Evolutionary conservation across 2,888 invertebrate genomes (phyloP).

Genomic region (Polyommatus icarus): DNA sequence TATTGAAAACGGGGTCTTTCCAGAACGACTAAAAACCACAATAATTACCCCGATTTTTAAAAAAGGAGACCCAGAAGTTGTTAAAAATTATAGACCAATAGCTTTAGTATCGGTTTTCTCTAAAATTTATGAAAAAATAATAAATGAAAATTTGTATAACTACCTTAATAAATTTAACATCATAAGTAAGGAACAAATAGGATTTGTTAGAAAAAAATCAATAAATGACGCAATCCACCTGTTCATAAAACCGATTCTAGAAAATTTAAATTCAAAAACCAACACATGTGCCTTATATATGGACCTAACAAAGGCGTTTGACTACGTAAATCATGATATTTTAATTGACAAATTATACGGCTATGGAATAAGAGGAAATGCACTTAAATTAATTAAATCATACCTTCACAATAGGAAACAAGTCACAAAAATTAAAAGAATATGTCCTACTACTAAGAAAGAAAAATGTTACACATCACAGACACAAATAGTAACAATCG

Average conservation of each 20-base stretch:
- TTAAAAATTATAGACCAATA: neutral
- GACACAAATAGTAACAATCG: neutral
- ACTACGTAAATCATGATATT: neutral
- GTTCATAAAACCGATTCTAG: neutral
- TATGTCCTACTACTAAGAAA: neutral
- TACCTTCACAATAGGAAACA: neutral
- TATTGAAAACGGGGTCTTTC: neutral
- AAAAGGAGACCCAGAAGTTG: neutral
- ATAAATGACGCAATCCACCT: neutral
- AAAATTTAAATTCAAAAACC: neutral
- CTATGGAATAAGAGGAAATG: neutral
- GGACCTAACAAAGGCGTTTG: neutral
- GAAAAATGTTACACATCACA: slow-evolving; percentile 1
- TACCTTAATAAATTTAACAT: neutral
- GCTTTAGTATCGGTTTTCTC: neutral
- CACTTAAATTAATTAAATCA: neutral
- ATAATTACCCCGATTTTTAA: slow-evolving; percentile 3
- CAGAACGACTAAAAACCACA: neutral
- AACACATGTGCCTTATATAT: neutral
- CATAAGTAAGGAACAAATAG: neutral
- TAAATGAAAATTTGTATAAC: neutral
- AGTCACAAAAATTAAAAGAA: neutral
- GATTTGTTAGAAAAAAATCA: neutral
- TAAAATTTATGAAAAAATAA: neutral
- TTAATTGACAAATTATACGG: neutral